A percentile compares a stretch with the other conserved stretches of the same genome.
Evolutionary conservation across 2,888 invertebrate species (phyloP).

Genomic region (Asteroscopus sphinx): DNA sequence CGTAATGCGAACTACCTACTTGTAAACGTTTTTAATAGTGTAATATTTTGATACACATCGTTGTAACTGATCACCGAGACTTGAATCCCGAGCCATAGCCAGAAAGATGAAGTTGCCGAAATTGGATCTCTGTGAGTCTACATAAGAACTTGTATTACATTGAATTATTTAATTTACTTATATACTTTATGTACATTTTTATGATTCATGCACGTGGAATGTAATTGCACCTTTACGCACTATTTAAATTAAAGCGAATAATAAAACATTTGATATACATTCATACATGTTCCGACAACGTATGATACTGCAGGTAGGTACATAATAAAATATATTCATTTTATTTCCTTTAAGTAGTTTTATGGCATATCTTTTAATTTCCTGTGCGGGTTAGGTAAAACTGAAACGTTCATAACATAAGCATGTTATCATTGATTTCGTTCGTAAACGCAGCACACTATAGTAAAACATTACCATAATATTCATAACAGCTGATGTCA

Average conservation of each 20-base stretch:
- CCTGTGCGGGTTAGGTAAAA: slow-evolving; percentile 9
- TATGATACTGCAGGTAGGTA: neutral
- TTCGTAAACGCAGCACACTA: slow-evolving; percentile 5
- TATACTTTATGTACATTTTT: slow-evolving; percentile 6
- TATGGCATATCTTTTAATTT: slow-evolving; percentile 7
- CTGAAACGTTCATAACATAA: slow-evolving; percentile 12
- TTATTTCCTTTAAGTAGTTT: slow-evolving; percentile 4
- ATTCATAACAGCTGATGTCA: neutral
- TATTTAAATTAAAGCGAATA: slow-evolving; percentile 22
- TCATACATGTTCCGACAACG: slow-evolving; percentile 2
- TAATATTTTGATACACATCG: slow-evolving; percentile 60
- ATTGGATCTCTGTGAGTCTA: slow-evolving; percentile 78
- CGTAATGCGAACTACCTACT: slow-evolving; percentile 58
- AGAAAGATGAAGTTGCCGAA: slow-evolving; percentile 80
- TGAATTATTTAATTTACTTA: slow-evolving; percentile 17
- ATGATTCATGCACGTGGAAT: slow-evolving; percentile 20
- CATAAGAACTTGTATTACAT: slow-evolving; percentile 42
- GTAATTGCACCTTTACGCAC: slow-evolving; percentile 27
- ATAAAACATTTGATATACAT: slow-evolving; percentile 25
- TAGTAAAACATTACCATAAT: slow-evolving; percentile 2
- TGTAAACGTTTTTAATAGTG: slow-evolving; percentile 57
- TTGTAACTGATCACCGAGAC: slow-evolving; percentile 54
- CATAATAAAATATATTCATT: neutral
- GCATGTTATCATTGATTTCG: slow-evolving; percentile 9
- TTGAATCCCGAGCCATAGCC: slow-evolving; percentile 38